A percentile compares a stretch with the other conserved stretches of the same genome.
Conservation (phyloP, 2,888 invertebrate genomes). For the Caprella mutica region DNA sequence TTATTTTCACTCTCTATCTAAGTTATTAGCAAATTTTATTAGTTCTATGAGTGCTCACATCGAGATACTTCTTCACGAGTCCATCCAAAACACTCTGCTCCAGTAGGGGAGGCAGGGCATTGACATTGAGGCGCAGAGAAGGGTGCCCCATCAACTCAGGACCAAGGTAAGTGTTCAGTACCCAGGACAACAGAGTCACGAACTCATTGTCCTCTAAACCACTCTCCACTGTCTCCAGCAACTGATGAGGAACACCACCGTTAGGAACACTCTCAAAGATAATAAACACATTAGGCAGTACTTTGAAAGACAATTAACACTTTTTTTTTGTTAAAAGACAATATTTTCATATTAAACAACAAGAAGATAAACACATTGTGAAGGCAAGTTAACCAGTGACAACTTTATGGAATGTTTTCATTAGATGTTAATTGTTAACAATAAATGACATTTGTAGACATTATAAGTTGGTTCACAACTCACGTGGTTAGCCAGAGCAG, state of each 20-base stretch:
- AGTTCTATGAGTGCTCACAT: too few relatives aligned
- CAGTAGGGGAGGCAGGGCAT: constrained; percentile 60
- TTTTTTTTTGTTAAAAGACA: too few relatives aligned
- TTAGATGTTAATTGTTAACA: too few relatives aligned
- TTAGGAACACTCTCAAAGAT: not conserved
- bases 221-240: constrained; percentile 74
- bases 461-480: too few relatives aligned
- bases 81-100: constrained; percentile 59
- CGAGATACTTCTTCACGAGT: constrained; percentile 69
- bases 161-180: constrained; percentile 78
- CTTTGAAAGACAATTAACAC: not conserved
- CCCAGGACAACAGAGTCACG: constrained; percentile 86
- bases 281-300: not conserved
- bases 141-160: constrained; percentile 76
- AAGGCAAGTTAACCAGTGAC: too few relatives aligned
- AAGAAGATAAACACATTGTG: too few relatives aligned
- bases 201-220: constrained; percentile 93
- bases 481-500: constrained; percentile 49
- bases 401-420: too few relatives aligned
- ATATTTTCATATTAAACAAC: too few relatives aligned
- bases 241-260: constrained; percentile 40
- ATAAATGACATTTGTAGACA: too few relatives aligned
- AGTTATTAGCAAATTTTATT: too few relatives aligned
- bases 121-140: constrained; percentile 58
- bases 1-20: too few relatives aligned